A percentile compares a stretch with the other conserved stretches of the same genome.
Evolutionary conservation across 2,888 invertebrate genomes (phyloP).

Genomic region (Dicycla oo): DNA sequence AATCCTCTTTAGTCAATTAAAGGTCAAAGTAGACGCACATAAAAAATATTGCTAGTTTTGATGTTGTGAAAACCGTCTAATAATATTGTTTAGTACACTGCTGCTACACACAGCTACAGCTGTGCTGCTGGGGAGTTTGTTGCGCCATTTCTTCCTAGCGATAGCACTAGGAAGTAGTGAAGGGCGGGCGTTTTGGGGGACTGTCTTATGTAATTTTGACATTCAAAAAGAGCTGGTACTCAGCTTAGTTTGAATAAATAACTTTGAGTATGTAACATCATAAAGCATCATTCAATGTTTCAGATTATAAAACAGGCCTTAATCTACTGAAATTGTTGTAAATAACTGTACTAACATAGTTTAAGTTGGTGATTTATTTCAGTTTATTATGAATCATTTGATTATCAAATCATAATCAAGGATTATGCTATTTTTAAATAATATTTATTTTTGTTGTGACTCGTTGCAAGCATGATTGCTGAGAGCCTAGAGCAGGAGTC

Average conservation of each 20-base stretch:
- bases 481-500: no score
- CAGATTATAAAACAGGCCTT: not conserved
- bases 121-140: no score
- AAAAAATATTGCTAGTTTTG: not conserved
- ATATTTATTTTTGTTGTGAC: conserved; percentile 37
- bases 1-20: not conserved
- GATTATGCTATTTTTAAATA: conserved; percentile 30
- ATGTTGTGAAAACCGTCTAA: not conserved
- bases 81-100: not conserved
- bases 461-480: not conserved
- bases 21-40: not conserved
- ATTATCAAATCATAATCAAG: conserved; percentile 27
- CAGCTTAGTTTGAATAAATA: no score
- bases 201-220: no score
- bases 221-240: no score
- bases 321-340: not conserved
- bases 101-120: no score
- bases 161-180: no score
- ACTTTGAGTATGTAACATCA: no score
- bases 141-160: no score
- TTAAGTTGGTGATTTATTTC: conserved; percentile 9
- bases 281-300: not conserved
- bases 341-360: conserved; percentile 34
- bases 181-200: no score
- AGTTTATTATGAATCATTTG: not conserved